phyloP scores from a whole-genome alignment of 2,888 invertebrate species.

The Pediacus dermestoides region DNA sequence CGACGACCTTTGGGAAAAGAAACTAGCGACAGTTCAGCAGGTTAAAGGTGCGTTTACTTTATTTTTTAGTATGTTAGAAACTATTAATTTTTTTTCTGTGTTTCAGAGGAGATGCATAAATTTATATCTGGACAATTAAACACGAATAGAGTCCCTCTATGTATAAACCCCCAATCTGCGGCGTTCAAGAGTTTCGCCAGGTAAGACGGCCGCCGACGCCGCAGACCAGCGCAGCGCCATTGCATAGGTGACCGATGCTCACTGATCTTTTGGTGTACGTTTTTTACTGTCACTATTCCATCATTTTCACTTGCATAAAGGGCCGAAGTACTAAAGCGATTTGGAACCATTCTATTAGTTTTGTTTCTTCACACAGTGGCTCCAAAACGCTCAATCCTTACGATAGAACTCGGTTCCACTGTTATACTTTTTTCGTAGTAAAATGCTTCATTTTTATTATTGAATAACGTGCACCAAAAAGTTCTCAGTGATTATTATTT shows the following conservation, averaged over 20 bases:
- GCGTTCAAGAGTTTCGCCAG: slow-evolving; percentile 99
- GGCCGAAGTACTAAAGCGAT: slow-evolving; percentile 3
- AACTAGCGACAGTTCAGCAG: slow-evolving; percentile 86
- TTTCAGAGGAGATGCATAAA: slow-evolving; percentile 96
- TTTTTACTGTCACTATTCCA: slow-evolving; percentile 16
- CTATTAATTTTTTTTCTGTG: slow-evolving; percentile 15
- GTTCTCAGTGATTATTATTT: slow-evolving; percentile 40
- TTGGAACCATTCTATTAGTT: slow-evolving; percentile 1
- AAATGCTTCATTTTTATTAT: slow-evolving; percentile 17
- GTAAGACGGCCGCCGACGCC: slow-evolving; percentile 64
- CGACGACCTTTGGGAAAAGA: slow-evolving; percentile 95
- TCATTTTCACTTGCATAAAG: slow-evolving; percentile 7
- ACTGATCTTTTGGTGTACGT: slow-evolving; percentile 48
- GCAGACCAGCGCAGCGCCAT: slow-evolving; percentile 52
- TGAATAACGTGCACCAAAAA: slow-evolving; percentile 45
- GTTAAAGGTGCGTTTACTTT: slow-evolving; percentile 82
- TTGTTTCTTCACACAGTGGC: background rate
- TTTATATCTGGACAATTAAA: slow-evolving; percentile 96
- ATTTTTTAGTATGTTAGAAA: slow-evolving; percentile 10
- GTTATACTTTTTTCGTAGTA: background rate
- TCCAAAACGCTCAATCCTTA: too few species aligned
- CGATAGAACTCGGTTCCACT: too few species aligned
- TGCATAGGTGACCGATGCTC: slow-evolving; percentile 52
- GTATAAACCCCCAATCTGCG: slow-evolving; percentile 99
- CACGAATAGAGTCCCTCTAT: slow-evolving; percentile 93